These are phyloP conservation scores for Pampus argenteus DNA, from an alignment of 2,797 vertebrate genomes.

Conservation along the genomic window DNA sequence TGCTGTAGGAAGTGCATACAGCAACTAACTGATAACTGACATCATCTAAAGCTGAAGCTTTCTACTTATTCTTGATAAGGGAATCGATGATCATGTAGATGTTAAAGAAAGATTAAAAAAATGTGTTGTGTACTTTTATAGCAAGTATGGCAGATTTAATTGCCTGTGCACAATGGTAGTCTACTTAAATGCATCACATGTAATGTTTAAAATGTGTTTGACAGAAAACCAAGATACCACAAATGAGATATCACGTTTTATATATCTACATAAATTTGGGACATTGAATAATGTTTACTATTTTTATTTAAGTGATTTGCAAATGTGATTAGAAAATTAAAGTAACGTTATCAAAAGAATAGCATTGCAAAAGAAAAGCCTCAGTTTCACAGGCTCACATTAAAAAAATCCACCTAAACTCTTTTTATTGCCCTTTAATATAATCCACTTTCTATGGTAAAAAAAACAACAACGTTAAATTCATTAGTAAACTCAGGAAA, in stretches of 20 bases:
- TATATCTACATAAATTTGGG: not conserved
- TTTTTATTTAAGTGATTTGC: not conserved
- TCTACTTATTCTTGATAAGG: constrained; percentile 39
- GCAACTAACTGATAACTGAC: constrained; percentile 49
- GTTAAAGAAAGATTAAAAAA: not conserved
- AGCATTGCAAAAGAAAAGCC: not conserved
- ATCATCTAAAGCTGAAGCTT: constrained; percentile 33
- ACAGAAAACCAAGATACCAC: not conserved
- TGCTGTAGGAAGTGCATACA: constrained; percentile 39
- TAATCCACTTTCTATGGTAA: not conserved
- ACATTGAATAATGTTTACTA: not conserved
- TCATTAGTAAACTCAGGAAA: not conserved
- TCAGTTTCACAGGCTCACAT: not conserved
- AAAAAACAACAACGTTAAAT: not conserved
- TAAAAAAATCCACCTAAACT: not conserved
- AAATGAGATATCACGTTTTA: not conserved
- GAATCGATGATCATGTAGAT: constrained; percentile 2
- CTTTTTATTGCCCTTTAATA: not conserved
- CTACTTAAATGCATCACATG: constrained; percentile 9
- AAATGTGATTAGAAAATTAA: not conserved
- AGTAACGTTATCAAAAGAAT: not conserved
- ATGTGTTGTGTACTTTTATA: not conserved
- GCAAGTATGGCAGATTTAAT: not conserved
- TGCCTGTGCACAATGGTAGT: not conserved
- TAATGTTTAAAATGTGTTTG: constrained; percentile 10